phyloP scores from a whole-genome alignment of 1,140 invertebrate species.

The Solenopsis invicta region DNA sequence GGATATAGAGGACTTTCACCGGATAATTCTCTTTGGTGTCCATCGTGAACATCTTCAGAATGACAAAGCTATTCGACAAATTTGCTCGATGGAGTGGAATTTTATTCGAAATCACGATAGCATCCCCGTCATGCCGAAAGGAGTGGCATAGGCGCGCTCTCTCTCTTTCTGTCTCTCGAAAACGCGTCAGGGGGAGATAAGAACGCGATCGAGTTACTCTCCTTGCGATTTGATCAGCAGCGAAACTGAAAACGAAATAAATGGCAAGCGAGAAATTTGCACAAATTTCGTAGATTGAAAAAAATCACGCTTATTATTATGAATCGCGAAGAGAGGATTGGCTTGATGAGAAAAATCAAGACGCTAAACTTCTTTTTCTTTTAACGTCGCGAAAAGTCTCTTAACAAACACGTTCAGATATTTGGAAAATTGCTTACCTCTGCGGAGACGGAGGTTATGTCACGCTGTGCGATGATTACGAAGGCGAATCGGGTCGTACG shows the following conservation, averaged over 20 bases:
- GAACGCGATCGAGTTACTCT: background rate
- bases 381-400: background rate
- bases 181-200: constrained; percentile 13
- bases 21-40: background rate
- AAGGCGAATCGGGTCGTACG: background rate
- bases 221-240: background rate
- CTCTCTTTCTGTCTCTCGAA: background rate
- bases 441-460: constrained; percentile 72
- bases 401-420: background rate
- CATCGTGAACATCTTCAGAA: background rate
- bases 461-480: background rate
- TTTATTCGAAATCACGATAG: background rate
- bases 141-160: background rate
- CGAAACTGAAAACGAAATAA: background rate
- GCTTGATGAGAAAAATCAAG: background rate
- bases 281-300: background rate
- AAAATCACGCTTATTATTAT: background rate
- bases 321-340: background rate
- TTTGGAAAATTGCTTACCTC: constrained; percentile 59
- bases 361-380: background rate
- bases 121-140: background rate
- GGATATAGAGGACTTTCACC: background rate
- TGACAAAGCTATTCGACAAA: background rate
- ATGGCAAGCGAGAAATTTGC: background rate
- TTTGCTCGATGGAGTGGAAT: background rate